Conservation (phyloP, 1,140 invertebrate species). For the Drosophila nigrodunni region DNA sequence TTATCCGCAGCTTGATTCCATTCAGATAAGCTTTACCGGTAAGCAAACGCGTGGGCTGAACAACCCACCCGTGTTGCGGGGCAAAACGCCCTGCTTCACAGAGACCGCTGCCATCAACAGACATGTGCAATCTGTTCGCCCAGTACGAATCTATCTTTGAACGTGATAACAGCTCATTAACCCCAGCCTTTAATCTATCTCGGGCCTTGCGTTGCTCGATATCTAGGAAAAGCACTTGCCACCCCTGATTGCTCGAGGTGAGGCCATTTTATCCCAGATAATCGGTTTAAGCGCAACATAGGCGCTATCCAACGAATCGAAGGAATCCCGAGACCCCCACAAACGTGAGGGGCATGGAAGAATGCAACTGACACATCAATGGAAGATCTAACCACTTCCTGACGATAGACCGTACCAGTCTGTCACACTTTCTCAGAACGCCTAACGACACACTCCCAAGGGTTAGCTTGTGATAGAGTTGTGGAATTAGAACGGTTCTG, state of each 20-base stretch:
- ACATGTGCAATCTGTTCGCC: constrained; percentile 18
- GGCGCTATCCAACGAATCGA: constrained; percentile 8
- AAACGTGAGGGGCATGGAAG: constrained; percentile 11
- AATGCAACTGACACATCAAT: constrained; percentile 14
- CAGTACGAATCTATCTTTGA: constrained; percentile 8
- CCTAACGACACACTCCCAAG: neutral
- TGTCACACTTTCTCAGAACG: neutral
- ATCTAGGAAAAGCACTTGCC: too few species aligned
- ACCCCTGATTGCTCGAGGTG: too few species aligned
- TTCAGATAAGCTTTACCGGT: constrained; percentile 86
- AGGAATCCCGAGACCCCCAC: constrained; percentile 14
- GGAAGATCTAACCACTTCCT: constrained; percentile 19
- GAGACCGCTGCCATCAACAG: constrained; percentile 24
- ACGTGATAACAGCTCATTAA: constrained; percentile 11
- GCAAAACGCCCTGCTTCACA: constrained; percentile 27
- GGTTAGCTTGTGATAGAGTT: neutral
- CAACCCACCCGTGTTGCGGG: constrained; percentile 28
- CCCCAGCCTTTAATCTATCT: constrained; percentile 1
- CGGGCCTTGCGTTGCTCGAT: neutral
- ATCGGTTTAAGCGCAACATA: neutral
- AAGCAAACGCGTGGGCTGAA: neutral
- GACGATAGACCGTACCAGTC: neutral
- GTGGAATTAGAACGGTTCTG: neutral
- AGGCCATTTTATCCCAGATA: too few species aligned
- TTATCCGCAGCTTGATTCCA: constrained; percentile 42